Evolutionary conservation across 2,113 vertebrate species (phyloP).

Genomic region (Pseudorhombus dupliciocellatus): DNA sequence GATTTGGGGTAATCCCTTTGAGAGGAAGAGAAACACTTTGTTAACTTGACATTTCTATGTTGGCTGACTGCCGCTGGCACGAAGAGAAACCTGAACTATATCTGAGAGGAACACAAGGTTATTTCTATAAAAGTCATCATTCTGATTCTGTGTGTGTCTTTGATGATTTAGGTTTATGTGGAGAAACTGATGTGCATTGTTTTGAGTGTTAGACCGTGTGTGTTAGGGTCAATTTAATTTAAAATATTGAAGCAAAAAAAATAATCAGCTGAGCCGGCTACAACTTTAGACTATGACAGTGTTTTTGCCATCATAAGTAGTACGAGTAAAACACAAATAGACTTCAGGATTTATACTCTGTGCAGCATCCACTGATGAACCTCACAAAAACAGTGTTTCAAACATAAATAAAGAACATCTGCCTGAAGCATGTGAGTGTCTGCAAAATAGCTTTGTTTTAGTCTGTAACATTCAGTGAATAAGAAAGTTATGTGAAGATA

Average conservation of each 20-base stretch:
- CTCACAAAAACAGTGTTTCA: background rate
- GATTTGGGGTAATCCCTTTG: conserved; percentile 85
- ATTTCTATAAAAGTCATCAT: conserved; percentile 10
- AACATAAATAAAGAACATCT: background rate
- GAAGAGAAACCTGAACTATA: conserved; percentile 29
- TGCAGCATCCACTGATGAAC: background rate
- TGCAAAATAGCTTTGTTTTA: background rate
- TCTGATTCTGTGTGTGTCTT: background rate
- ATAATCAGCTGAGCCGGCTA: no score
- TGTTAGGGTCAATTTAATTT: no score
- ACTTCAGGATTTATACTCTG: background rate
- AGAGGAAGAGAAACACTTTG: conserved; percentile 83
- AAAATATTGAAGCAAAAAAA: no score
- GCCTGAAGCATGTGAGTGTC: background rate
- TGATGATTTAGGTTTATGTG: background rate
- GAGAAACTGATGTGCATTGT: background rate
- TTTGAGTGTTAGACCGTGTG: conserved; percentile 5
- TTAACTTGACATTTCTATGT: conserved; percentile 71
- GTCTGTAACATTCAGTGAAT: background rate
- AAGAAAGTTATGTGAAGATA: background rate
- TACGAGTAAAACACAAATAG: background rate
- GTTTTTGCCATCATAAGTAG: no score
- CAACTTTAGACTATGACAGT: no score
- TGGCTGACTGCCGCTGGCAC: conserved; percentile 28
- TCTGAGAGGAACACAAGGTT: conserved; percentile 19